These are phyloP conservation scores for Microplitis deprimator DNA, from an alignment of 2,888 invertebrate genomes.

Conservation along the genomic window DNA sequence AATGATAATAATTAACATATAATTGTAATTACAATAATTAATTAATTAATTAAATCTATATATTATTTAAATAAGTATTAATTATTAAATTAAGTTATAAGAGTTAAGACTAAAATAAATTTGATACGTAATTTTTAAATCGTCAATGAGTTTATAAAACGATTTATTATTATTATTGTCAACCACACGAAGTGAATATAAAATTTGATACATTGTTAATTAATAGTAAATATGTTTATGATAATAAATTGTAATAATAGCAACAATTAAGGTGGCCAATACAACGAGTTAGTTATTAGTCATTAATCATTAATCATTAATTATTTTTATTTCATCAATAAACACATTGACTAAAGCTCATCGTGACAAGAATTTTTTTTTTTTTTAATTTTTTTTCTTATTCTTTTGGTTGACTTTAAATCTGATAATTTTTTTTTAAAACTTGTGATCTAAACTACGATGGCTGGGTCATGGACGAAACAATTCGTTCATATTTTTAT, in stretches of 20 bases:
- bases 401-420: constrained; percentile 42
- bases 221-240: constrained; percentile 56
- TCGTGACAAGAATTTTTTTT: constrained; percentile 17
- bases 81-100: not conserved
- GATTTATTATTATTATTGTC: constrained; percentile 63
- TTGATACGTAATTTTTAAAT: constrained; percentile 27
- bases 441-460: constrained; percentile 16
- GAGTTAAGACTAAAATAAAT: constrained; percentile 11
- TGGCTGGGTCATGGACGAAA: constrained; percentile 52
- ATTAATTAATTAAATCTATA: constrained; percentile 9
- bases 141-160: constrained; percentile 60
- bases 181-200: constrained; percentile 70
- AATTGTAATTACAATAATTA: constrained; percentile 25
- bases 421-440: constrained; percentile 28
- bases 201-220: constrained; percentile 69
- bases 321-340: constrained; percentile 5
- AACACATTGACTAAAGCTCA: constrained; percentile 30
- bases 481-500: constrained; percentile 34
- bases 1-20: constrained; percentile 6
- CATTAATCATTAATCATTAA: constrained; percentile 1
- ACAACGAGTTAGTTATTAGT: constrained; percentile 19
- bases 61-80: not conserved
- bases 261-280: constrained; percentile 33
- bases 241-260: constrained; percentile 37
- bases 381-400: constrained; percentile 11